phyloP scores from a whole-genome alignment of 1,140 invertebrate species.

The Macrostomum lignano region DNA sequence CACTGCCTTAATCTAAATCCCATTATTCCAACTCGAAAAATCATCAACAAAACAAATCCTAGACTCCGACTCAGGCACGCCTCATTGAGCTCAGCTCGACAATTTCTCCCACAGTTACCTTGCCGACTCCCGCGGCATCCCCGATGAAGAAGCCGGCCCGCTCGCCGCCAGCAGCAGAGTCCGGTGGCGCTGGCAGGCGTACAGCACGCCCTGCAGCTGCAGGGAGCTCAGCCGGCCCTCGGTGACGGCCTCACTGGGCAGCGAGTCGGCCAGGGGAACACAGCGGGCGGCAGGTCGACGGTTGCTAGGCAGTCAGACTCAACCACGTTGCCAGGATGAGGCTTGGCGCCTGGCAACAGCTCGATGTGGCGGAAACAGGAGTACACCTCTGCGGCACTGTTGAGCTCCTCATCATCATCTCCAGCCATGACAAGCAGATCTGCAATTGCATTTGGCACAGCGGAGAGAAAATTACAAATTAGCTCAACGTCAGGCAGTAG shows the following conservation, averaged over 20 bases:
- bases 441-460: too few relatives aligned
- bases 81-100: background rate
- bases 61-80: background rate
- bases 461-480: too few relatives aligned
- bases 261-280: conserved; percentile 12
- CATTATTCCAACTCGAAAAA: too few relatives aligned
- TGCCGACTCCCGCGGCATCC: conserved; percentile 20
- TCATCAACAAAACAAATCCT: background rate
- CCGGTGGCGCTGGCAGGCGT: conserved; percentile 20
- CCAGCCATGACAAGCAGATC: too few relatives aligned
- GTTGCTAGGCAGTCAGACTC: conserved; percentile 19
- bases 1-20: too few relatives aligned
- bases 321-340: conserved; percentile 21
- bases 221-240: conserved; percentile 16
- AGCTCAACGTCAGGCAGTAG: too few relatives aligned
- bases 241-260: conserved; percentile 13
- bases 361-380: conserved; percentile 13
- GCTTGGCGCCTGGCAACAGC: conserved; percentile 14
- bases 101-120: conserved; percentile 10
- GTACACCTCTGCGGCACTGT: too few relatives aligned
- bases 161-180: conserved; percentile 13
- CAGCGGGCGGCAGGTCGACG: conserved; percentile 11
- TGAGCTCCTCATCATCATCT: too few relatives aligned
- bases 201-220: conserved; percentile 17
- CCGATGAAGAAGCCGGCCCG: conserved; percentile 20